Conservation (phyloP, 2,888 invertebrate species). For the Cephus pygmeus region DNA sequence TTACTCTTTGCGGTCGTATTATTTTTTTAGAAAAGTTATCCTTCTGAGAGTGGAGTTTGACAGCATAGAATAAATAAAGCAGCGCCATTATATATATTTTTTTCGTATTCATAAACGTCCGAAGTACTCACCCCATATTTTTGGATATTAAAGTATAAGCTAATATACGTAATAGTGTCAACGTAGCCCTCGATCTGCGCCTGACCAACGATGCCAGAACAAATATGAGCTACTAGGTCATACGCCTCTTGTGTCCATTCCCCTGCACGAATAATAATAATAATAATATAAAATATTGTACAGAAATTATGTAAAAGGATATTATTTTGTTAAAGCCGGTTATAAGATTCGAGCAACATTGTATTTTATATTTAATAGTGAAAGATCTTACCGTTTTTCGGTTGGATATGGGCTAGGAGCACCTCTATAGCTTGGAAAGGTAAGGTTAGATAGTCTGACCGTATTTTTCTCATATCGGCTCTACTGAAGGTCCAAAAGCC, state of each 20-base stretch:
- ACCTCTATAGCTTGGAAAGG: constrained; percentile 99
- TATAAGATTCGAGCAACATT: constrained; percentile 1
- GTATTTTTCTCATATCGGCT: constrained; percentile 87
- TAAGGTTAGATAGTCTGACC: constrained; percentile 91
- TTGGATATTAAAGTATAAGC: constrained; percentile 84
- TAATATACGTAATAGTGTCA: constrained; percentile 80
- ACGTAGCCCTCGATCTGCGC: constrained; percentile 90
- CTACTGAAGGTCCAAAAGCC: constrained; percentile 87
- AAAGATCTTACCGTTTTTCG: constrained; percentile 73
- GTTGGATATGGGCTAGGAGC: constrained; percentile 88
- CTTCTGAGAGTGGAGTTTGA: too few relatives aligned
- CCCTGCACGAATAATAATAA: constrained; percentile 64
- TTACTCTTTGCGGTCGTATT: too few relatives aligned
- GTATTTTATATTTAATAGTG: background rate
- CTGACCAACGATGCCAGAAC: constrained; percentile 85
- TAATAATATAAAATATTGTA: constrained; percentile 12
- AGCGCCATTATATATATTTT: background rate
- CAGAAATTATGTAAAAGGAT: background rate
- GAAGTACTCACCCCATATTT: constrained; percentile 75
- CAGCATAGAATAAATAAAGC: background rate
- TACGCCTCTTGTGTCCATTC: constrained; percentile 84
- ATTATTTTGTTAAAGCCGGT: background rate
- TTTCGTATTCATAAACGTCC: background rate
- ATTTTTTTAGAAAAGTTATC: too few relatives aligned
- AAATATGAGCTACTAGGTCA: constrained; percentile 81